Evolutionary conservation across 1,140 invertebrate genomes (phyloP), one percentile per base, ranked within the genome.

Genomic region (Euglossa dilemma): DNA sequence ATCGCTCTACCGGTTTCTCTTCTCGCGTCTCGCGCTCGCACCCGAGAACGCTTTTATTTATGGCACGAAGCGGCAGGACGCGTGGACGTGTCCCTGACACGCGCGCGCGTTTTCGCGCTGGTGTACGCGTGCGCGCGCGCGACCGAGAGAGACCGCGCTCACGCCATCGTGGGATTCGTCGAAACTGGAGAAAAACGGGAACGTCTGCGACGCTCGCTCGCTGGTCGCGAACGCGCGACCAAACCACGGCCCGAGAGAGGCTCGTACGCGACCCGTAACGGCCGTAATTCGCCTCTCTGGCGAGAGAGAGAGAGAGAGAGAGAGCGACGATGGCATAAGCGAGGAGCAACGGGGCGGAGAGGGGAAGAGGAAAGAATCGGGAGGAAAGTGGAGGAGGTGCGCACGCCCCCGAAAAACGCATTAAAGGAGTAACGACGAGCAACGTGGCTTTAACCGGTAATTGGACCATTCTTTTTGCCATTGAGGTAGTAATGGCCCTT

Each of bases 401-500:
- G 8, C 61, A 66, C 73, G 69, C 52, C 54, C 25, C 45, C 64
- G 73, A 77, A 85, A 83, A 73, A 85, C 69, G 70, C 56, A 71
- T 74, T 59, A 73, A 78, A 87, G 69, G 36, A 84, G 59, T 77
- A 76, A 79, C 66, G 66, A 78, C 63, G 52, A 72, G 77, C 69
- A 82, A 71, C 80, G 87, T 87, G 81, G 72, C 84, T 90, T 87
- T 77, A 80, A 86, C 90, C 91, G 90, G 88, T 89, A 92, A 90
- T 91, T 92, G 91, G 89, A 91, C 84, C 90, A 88, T 91, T 91
- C 85, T 90, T 91, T 90, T 87, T 90, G 87, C 88, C 87, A 91
- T 91, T 89, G 89, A 90, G 85, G 88, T 87, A 89, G 90, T 92
- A 92, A 93, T 91, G 91, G 88, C 89, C 88, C 91, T 92, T 89